Percentiles rank a stretch among this genome's conserved stretches.
phyloP scores from a whole-genome alignment of 1,140 invertebrate species.

The Sinella curviseta region DNA sequence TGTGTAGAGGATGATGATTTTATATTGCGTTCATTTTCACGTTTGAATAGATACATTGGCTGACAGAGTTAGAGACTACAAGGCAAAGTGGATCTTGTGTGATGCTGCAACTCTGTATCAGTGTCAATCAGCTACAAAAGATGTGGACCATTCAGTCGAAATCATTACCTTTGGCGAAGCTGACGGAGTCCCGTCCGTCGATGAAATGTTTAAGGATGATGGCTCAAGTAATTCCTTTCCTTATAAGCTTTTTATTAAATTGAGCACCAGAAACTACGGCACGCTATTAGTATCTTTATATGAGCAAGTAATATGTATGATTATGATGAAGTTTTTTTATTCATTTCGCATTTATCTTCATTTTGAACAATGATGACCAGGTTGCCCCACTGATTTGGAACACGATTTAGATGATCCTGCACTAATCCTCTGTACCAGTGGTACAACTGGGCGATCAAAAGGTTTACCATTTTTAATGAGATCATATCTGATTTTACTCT shows the following conservation, averaged over 20 bases:
- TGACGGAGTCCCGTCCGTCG: slow-evolving; percentile 29
- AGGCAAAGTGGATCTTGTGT: slow-evolving; percentile 44
- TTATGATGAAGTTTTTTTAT: no score
- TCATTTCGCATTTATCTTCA: neutral
- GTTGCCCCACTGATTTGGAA: slow-evolving; percentile 26
- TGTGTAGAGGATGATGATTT: no score
- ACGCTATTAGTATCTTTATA: no score
- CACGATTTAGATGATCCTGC: slow-evolving; percentile 37
- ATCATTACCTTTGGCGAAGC: slow-evolving; percentile 39
- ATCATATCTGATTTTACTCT: neutral
- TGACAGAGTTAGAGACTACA: slow-evolving; percentile 34
- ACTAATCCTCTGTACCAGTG: slow-evolving; percentile 44
- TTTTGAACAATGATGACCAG: no score
- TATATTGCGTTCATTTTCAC: neutral
- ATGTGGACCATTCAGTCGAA: slow-evolving; percentile 40
- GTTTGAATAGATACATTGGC: slow-evolving; percentile 41
- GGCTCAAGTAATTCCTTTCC: slow-evolving; percentile 29
- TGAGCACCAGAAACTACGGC: no score
- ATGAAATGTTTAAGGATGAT: slow-evolving; percentile 37
- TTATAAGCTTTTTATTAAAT: neutral
- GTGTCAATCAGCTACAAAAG: slow-evolving; percentile 31
- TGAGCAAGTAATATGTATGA: no score
- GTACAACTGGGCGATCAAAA: slow-evolving; percentile 37
- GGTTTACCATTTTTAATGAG: neutral
- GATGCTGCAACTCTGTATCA: slow-evolving; percentile 32